Evolutionary conservation across 2,113 vertebrate genomes (phyloP), one percentile per base, ranked within the genome.

Genomic region (Procavia capensis): DNA sequence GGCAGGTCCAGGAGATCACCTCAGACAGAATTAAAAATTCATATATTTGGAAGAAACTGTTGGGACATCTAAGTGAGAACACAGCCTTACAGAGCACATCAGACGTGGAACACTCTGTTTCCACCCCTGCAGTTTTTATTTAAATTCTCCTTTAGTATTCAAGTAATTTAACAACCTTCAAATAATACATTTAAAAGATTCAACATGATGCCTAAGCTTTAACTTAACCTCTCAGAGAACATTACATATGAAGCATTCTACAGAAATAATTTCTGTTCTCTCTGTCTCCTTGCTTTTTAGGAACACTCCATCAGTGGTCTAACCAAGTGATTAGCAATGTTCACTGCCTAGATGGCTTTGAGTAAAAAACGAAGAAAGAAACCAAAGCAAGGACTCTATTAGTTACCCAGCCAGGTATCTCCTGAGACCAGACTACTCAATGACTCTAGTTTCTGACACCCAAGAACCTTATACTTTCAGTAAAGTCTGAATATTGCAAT

Each of bases 351-450:
- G 76, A 90, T 22, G 34, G 31, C 29, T 68, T 29, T 41, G 75
- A 31, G 20, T 36, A 94, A 66, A 43, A 68, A 14, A 31, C 61
- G 57, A 66, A 96, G 80, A 70, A 45, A 74, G 81, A 88, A 91
- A 45, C 9, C 22, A 39, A 9, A 85, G 25, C 11, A 61, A 1
- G 22, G 76, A 31, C 1, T 82, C 20, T 9, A 75, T 17, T 54
- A 41, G 36, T 74, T 14, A 72, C 34, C 47, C 66, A 76, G 63
- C 47, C 5, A 83, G 20, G n/a, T 11, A 61, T 63, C 7, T 64
- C 63, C 79, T 70, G 43, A 96, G n/a, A 91, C 83, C 14, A 10
- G 90, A 34, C 11, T 29, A 39, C 22, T 63, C 54, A 50, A 27
- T 13, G 25, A 39, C 19, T 81, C 16, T 9, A 64, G n/a, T 9